These are phyloP conservation scores for Pipistrellus kuhlii DNA, from an alignment of 2,797 vertebrate species.

Conservation along the genomic window DNA sequence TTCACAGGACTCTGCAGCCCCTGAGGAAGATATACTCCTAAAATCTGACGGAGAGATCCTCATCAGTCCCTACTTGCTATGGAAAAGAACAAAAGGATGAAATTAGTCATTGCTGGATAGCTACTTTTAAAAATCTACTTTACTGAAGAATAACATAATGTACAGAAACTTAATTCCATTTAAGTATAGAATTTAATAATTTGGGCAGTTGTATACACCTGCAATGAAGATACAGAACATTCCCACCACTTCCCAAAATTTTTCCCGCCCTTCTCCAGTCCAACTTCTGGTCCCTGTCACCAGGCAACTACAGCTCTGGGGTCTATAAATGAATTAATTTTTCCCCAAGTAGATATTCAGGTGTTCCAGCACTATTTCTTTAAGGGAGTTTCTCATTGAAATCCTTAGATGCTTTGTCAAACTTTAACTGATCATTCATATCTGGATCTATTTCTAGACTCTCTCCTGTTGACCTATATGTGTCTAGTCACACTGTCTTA, in stretches of 20 bases:
- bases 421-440: neutral
- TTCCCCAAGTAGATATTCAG: neutral
- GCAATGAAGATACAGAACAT: neutral
- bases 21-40: neutral
- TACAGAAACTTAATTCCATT: neutral
- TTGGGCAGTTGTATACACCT: neutral
- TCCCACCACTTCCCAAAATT: neutral
- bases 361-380: neutral
- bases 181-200: neutral
- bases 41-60: neutral
- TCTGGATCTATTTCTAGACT: neutral
- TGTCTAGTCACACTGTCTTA: neutral
- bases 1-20: neutral
- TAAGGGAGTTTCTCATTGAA: neutral
- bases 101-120: neutral
- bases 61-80: neutral
- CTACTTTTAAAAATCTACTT: slow-evolving; percentile 22
- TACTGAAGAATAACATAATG: neutral
- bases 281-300: neutral
- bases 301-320: neutral
- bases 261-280: neutral
- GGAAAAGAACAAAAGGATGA: slow-evolving; percentile 20
- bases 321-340: neutral
- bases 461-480: neutral
- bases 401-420: neutral